Evolutionary conservation across 2,797 vertebrate genomes (phyloP).

Genomic region (Decapterus maruadsi): DNA sequence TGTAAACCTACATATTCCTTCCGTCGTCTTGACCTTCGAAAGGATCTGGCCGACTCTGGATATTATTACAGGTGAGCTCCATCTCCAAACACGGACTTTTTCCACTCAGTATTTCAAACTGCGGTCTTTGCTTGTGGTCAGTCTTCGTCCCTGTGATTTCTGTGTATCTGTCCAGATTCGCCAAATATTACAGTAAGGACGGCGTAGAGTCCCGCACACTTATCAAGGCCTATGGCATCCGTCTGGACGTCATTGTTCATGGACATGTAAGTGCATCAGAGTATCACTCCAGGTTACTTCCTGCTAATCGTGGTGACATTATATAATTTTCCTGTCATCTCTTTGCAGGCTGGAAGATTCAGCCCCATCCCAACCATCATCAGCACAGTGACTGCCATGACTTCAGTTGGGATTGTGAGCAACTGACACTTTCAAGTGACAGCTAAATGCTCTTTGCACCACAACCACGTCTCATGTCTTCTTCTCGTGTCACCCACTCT

Average conservation of each 20-base stretch:
- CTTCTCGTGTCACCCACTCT: constrained; percentile 1
- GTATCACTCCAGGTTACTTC: background rate
- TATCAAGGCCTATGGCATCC: constrained; percentile 92
- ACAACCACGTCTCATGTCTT: background rate
- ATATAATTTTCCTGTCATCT: constrained; percentile 9
- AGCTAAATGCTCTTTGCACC: background rate
- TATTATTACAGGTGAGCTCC: constrained; percentile 89
- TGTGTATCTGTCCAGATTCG: constrained; percentile 84
- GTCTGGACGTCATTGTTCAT: constrained; percentile 92
- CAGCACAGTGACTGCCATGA: constrained; percentile 92
- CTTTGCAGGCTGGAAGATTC: constrained; percentile 92
- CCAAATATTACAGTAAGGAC: constrained; percentile 89
- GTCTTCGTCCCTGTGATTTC: background rate
- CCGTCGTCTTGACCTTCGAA: constrained; percentile 87
- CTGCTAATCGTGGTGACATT: background rate
- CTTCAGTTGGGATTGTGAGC: constrained; percentile 94
- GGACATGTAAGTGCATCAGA: constrained; percentile 86
- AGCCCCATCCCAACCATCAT: constrained; percentile 95
- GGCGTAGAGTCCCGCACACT: constrained; percentile 87
- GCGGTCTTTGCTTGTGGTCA: background rate
- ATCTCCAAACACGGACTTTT: background rate
- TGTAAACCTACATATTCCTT: constrained; percentile 91
- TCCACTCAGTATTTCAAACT: background rate
- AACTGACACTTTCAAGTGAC: constrained; percentile 1
- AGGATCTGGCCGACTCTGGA: constrained; percentile 80